Base-by-base conservation (phyloP, 2,888 invertebrate species). In the Carabus problematicus region DNA sequence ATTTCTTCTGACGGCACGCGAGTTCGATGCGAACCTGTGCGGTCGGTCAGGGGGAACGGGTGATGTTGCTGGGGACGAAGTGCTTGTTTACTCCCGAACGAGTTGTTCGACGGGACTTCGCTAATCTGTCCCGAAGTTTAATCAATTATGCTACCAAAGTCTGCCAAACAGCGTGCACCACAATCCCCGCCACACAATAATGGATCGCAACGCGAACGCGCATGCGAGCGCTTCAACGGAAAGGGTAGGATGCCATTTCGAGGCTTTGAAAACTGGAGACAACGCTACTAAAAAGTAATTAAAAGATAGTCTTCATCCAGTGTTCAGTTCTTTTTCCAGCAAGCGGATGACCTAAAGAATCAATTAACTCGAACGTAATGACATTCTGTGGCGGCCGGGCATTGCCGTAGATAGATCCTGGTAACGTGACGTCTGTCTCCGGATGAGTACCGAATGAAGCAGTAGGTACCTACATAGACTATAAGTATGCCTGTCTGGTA, bases 271-370 rank as follows among this genome's bases (percentile, higher is more conserved):
- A 60, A 19, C 12, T 42, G 29, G 60, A 52, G 60, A 60, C 59
- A 67, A 67, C 60, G 43, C 59, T 49, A 60, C 67, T 67, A 67
- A 60, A 71, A 72, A 72, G 72, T 73, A 74, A 74, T 74, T 75
- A 74, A 74, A 73, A 74, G 73, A 72, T 73, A 70, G 66, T 54
- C 68, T 39, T 52, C 52, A 45, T 52, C 43, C 58, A 42, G 12
- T 19, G 29, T 39, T 59, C 43, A n/a, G 7, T 47, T 49, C 59
- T 43, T 70, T 72, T 71, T 70, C 68, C 55, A 47, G 11, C 68
- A 54, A 62, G 42, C 11, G 55, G 54, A 71, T 72, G 69, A 70
- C 68, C 71, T 62, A 40, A 70, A 70, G 71, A 72, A 73, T 73
- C 73, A 73, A 72, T 73, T 71, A 73, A 69, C 59, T 70, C 18